These are phyloP conservation scores for Cyrtorhinus lividipennis DNA, from an alignment of 1,140 invertebrate genomes.

Conservation along the genomic window DNA sequence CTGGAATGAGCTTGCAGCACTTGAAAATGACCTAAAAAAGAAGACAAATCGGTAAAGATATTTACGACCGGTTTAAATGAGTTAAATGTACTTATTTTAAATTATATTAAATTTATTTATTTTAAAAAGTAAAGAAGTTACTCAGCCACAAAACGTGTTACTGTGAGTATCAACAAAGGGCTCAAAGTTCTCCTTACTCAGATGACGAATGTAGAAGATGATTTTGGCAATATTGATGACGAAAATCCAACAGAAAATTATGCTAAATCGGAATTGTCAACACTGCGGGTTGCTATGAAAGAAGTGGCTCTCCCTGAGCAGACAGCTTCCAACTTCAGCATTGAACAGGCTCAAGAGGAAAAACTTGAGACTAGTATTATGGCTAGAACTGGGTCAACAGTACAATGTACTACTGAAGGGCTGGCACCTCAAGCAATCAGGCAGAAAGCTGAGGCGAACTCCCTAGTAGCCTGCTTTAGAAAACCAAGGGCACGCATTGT, in stretches of 20 bases:
- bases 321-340: background rate
- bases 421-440: slow-evolving; percentile 10
- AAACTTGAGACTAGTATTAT: slow-evolving; percentile 12
- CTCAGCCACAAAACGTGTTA: background rate
- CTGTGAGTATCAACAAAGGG: background rate
- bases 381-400: slow-evolving; percentile 13
- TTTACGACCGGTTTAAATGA: too few relatives aligned
- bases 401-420: slow-evolving; percentile 13
- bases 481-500: too few relatives aligned
- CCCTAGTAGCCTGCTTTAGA: too few relatives aligned
- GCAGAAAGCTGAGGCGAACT: too few relatives aligned
- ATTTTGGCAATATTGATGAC: background rate
- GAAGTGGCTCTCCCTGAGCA: slow-evolving; percentile 3
- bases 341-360: background rate
- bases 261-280: slow-evolving; percentile 12
- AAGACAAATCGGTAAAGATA: too few relatives aligned
- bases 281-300: slow-evolving; percentile 20
- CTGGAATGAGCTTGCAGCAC: slow-evolving; percentile 92
- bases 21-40: slow-evolving; percentile 79
- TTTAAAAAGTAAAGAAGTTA: too few relatives aligned
- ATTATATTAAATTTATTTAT: too few relatives aligned
- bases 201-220: slow-evolving; percentile 9
- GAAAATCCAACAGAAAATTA: slow-evolving; percentile 4
- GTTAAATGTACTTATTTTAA: too few relatives aligned
- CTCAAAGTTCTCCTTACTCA: slow-evolving; percentile 15